Conservation (phyloP, 2,888 invertebrate genomes). For the Dasysyrphus albostriatus region DNA sequence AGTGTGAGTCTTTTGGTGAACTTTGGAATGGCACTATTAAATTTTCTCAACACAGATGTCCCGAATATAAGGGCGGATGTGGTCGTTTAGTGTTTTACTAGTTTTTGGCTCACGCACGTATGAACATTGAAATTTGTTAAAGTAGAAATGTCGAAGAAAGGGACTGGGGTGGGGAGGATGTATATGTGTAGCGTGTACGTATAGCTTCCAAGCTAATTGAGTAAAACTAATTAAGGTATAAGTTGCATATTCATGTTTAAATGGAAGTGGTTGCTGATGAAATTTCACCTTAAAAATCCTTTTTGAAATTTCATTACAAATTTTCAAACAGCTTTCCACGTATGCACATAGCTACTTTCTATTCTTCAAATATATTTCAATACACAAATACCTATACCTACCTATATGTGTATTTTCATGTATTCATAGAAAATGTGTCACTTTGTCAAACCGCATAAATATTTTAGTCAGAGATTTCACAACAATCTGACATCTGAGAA, state of each 20-base stretch:
- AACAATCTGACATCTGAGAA: too few species aligned
- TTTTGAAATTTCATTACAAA: not conserved
- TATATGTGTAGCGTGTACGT: too few species aligned
- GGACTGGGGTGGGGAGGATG: not conserved
- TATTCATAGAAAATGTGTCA: not conserved
- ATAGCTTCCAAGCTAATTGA: conserved; percentile 12
- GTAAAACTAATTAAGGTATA: not conserved
- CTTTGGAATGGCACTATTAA: conserved; percentile 13
- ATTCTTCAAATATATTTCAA: too few species aligned
- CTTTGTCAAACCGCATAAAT: not conserved
- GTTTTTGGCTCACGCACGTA: not conserved
- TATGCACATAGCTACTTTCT: too few species aligned
- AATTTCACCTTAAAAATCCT: not conserved
- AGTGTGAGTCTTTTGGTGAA: not conserved
- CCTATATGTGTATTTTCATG: not conserved
- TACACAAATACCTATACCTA: too few species aligned
- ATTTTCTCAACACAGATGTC: conserved; percentile 12
- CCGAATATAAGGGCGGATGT: not conserved
- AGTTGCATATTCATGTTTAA: not conserved
- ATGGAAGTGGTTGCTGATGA: not conserved
- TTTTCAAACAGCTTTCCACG: too few species aligned
- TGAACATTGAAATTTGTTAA: not conserved
- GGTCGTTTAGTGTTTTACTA: not conserved
- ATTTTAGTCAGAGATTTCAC: not conserved
- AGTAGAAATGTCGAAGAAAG: not conserved